Percentiles rank a stretch among this genome's conserved stretches.
These are phyloP conservation scores for Drosophila tristis DNA, from an alignment of 1,140 invertebrate genomes.

Conservation along the genomic window DNA sequence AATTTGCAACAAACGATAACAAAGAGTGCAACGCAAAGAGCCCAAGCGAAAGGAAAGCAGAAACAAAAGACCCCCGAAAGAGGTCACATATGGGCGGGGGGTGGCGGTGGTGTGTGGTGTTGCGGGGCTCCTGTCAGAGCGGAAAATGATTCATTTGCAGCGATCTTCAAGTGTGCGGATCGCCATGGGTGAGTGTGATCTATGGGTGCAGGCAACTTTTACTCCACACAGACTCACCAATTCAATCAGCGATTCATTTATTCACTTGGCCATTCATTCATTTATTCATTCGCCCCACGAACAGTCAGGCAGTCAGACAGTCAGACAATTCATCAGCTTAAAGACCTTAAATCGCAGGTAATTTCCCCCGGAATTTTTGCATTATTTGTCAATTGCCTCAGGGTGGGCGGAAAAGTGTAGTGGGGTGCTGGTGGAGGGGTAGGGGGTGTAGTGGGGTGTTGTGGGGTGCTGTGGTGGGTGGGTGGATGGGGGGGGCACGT, in stretches of 20 bases:
- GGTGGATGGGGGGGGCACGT: not conserved
- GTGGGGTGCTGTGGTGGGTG: too few relatives aligned
- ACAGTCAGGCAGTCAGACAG: not conserved
- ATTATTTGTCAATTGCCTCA: slow-evolving; percentile 74
- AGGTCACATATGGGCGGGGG: slow-evolving; percentile 44
- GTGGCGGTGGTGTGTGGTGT: too few relatives aligned
- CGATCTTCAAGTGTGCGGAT: not conserved
- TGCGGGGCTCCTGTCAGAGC: not conserved
- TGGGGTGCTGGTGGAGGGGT: too few relatives aligned
- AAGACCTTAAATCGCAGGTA: slow-evolving; percentile 63
- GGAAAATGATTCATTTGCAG: slow-evolving; percentile 11
- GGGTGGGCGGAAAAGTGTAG: not conserved
- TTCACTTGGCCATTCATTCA: slow-evolving; percentile 5
- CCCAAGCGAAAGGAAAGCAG: not conserved
- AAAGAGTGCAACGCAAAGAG: slow-evolving; percentile 37
- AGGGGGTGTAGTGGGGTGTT: too few relatives aligned
- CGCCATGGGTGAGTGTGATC: not conserved
- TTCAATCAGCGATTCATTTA: slow-evolving; percentile 15
- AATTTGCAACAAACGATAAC: slow-evolving; percentile 78
- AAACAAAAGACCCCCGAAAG: slow-evolving; percentile 33
- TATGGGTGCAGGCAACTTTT: slow-evolving; percentile 6
- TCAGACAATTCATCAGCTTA: slow-evolving; percentile 45
- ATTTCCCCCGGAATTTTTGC: slow-evolving; percentile 68
- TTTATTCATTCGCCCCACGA: not conserved
- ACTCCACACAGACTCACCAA: slow-evolving; percentile 1